These are phyloP conservation scores for Eurytoma adleriae DNA, from an alignment of 2,888 invertebrate genomes.

Conservation along the genomic window DNA sequence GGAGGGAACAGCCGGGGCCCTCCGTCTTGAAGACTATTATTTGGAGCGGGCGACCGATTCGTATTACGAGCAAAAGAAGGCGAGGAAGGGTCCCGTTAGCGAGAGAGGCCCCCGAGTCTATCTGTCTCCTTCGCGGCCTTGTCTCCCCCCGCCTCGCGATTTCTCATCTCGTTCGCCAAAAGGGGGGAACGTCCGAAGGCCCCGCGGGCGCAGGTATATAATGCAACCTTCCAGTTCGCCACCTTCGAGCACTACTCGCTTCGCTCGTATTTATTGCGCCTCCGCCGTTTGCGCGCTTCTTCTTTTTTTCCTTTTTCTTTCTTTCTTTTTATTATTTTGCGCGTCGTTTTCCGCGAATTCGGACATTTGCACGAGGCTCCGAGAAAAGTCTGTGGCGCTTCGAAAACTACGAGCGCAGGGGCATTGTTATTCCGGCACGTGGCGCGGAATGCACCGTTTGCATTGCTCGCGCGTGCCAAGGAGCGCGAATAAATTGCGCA, in stretches of 20 bases:
- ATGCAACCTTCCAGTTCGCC: conserved; percentile 65
- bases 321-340: conserved; percentile 60
- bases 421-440: not conserved
- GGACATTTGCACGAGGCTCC: not conserved
- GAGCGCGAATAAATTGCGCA: not conserved
- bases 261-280: conserved; percentile 42
- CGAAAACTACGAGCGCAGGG: not conserved
- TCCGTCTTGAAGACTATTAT: conserved; percentile 69
- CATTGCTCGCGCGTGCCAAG: not conserved
- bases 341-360: not conserved
- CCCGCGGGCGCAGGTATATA: conserved; percentile 71
- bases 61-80: conserved; percentile 71
- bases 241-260: conserved; percentile 22
- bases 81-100: conserved; percentile 74
- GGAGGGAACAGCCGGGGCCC: not conserved
- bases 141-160: conserved; percentile 44
- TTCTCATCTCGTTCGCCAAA: conserved; percentile 70
- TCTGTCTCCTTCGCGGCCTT: conserved; percentile 46
- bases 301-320: not conserved
- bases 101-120: conserved; percentile 65
- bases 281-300: conserved; percentile 34
- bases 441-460: not conserved
- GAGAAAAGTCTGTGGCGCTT: no score
- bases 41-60: conserved; percentile 68
- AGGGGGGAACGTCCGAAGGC: conserved; percentile 67